These are phyloP conservation scores for Alectura lathami DNA, from an alignment of 2,113 vertebrate species.

Conservation along the genomic window DNA sequence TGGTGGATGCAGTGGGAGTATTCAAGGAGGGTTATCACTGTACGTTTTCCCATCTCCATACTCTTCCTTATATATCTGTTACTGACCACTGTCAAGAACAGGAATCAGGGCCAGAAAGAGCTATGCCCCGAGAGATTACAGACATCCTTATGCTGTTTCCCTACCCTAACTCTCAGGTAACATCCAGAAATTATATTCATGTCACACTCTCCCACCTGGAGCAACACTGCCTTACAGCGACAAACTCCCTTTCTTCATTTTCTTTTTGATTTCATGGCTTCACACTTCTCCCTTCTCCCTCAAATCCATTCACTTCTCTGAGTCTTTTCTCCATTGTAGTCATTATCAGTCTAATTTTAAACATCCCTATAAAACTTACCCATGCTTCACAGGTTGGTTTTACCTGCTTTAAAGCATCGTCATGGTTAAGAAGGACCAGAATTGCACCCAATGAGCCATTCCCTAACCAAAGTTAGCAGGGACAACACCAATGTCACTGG, in stretches of 20 bases:
- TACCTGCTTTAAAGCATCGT: not conserved
- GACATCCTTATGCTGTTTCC: not conserved
- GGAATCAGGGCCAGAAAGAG: not conserved
- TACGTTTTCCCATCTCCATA: not conserved
- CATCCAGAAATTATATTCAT: not conserved
- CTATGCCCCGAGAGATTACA: not conserved
- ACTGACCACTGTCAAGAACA: not conserved
- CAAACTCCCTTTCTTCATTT: fast-evolving
- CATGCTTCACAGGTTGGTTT: not conserved
- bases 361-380: not conserved
- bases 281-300: not conserved
- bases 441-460: not conserved
- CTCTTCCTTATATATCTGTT: not conserved
- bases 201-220: not conserved
- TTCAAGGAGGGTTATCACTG: not conserved
- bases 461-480: not conserved
- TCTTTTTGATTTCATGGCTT: not conserved
- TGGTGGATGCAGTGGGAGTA: not conserved
- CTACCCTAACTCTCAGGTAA: not conserved
- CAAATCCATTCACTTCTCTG: not conserved
- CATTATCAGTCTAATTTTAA: not conserved
- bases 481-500: not conserved
- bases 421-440: not conserved
- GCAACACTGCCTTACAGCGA: not conserved
- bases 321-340: not conserved